Conservation (phyloP, 2,113 vertebrate species). For the Porphyrio hochstetteri region DNA sequence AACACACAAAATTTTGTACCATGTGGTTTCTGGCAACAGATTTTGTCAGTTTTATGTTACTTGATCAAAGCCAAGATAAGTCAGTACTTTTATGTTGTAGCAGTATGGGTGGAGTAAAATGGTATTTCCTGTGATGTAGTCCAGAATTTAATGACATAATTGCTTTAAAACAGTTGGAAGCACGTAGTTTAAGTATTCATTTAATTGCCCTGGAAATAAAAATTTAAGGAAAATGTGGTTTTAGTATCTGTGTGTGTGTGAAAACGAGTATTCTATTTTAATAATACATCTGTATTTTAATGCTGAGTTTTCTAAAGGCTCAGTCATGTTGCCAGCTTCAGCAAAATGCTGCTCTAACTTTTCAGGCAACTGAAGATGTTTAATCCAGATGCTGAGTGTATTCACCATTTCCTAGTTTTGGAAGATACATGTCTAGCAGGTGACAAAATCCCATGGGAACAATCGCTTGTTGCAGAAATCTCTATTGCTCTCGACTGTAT, state of each 20-base stretch:
- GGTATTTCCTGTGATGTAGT: constrained; percentile 62
- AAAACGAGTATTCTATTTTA: not conserved
- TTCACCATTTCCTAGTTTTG: not conserved
- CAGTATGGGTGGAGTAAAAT: constrained; percentile 64
- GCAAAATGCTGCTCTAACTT: not conserved
- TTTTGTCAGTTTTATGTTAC: constrained; percentile 23
- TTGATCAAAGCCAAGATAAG: constrained; percentile 42
- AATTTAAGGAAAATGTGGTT: not conserved
- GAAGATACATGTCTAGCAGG: not conserved
- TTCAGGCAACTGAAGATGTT: not conserved
- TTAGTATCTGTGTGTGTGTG: not conserved
- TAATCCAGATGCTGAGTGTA: not conserved
- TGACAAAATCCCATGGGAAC: not conserved
- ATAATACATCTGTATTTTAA: not conserved
- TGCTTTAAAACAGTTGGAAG: constrained; percentile 61
- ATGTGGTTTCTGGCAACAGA: not conserved
- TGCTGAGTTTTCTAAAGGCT: not conserved
- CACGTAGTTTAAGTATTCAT: not conserved
- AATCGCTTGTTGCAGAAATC: not conserved
- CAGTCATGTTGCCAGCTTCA: not conserved
- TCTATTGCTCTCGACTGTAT: not conserved
- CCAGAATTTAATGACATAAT: constrained; percentile 70
- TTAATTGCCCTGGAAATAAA: not conserved
- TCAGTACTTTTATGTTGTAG: constrained; percentile 9
- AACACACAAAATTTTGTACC: not conserved